Conservation (phyloP, 2,113 vertebrate species). For the Phalacrocorax pelagicus region DNA sequence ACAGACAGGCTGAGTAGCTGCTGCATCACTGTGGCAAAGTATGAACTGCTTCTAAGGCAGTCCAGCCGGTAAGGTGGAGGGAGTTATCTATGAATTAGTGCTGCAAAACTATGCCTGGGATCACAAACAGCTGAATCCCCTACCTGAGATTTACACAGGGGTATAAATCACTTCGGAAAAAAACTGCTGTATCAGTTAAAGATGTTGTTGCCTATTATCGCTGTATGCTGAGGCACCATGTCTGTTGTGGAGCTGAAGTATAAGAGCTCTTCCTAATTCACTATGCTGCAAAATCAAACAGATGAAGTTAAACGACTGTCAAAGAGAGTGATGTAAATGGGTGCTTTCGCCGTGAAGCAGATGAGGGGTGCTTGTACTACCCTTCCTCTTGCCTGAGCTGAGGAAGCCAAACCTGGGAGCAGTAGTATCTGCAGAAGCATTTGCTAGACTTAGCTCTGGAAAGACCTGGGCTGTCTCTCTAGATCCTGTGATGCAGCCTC, state of each 20-base stretch:
- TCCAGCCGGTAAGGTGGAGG: neutral
- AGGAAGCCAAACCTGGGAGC: neutral
- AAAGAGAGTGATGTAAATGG: neutral
- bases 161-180: neutral
- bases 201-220: neutral
- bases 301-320: neutral
- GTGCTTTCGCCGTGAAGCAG: neutral
- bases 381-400: neutral
- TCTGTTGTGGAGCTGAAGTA: neutral
- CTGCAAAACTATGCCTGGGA: neutral
- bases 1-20: neutral
- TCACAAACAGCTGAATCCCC: neutral
- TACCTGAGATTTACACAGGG: neutral
- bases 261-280: neutral
- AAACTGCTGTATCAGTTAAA: neutral
- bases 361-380: neutral
- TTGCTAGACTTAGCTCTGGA: neutral
- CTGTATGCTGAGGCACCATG: neutral
- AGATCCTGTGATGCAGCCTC: accelerated
- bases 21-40: neutral
- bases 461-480: neutral
- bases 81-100: neutral
- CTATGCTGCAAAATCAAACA: neutral
- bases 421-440: neutral
- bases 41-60: neutral